These are phyloP conservation scores for Conus ventricosus DNA, from an alignment of 1,140 invertebrate genomes.

Conservation along the genomic window DNA sequence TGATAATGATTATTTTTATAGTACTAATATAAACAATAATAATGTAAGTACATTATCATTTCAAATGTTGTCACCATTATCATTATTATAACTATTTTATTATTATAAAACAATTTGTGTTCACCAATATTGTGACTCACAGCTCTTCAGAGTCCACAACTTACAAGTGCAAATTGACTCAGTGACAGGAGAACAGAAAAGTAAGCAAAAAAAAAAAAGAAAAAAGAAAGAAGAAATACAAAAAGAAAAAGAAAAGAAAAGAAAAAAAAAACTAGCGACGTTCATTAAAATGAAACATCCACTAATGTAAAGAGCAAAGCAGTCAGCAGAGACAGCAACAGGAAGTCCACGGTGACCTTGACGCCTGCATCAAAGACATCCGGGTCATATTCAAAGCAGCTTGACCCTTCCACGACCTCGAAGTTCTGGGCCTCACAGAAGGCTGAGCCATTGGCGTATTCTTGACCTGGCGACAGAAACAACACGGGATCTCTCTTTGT, in stretches of 20 bases:
- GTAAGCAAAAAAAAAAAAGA: too few relatives aligned
- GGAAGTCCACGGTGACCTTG: neutral
- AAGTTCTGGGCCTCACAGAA: conserved; percentile 74
- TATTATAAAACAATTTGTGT: neutral
- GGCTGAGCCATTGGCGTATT: conserved; percentile 66
- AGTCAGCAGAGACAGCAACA: neutral
- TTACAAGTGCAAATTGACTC: neutral
- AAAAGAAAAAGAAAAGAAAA: too few relatives aligned
- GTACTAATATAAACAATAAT: too few relatives aligned
- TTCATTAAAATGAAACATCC: neutral
- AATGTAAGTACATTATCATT: neutral
- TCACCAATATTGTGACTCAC: neutral
- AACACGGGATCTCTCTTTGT: neutral
- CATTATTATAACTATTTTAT: neutral
- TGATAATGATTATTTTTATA: too few relatives aligned
- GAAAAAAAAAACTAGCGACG: neutral
- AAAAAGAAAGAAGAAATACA: too few relatives aligned
- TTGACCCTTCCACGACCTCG: conserved; percentile 66
- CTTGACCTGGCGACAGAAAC: conserved; percentile 57
- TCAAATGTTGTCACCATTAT: neutral
- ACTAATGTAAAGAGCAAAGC: neutral
- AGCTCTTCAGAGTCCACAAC: neutral
- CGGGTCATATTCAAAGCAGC: conserved; percentile 74
- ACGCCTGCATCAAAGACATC: conserved; percentile 64
- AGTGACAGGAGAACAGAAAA: neutral